Percentiles rank a stretch among this genome's conserved stretches.
These are phyloP conservation scores for Folsomia manolachei DNA, from an alignment of 2,888 invertebrate genomes.

Conservation along the genomic window DNA sequence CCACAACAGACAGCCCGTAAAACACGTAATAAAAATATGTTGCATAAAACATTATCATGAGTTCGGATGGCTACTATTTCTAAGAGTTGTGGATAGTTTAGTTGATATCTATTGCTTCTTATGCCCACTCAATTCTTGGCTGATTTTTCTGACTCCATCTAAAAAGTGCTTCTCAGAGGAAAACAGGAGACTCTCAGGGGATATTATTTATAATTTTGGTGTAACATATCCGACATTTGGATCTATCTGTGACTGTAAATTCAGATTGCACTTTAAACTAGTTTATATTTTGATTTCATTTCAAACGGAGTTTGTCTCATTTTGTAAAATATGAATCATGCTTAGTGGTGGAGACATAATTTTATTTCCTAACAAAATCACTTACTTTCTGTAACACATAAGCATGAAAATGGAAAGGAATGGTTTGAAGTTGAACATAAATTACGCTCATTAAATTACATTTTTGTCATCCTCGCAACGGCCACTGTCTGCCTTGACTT, in stretches of 20 bases:
- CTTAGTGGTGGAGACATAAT: not conserved
- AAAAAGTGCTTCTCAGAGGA: too few species aligned
- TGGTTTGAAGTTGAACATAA: not conserved
- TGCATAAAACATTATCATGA: too few species aligned
- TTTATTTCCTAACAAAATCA: not conserved
- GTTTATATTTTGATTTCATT: not conserved
- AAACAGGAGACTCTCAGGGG: too few species aligned
- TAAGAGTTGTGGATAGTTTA: too few species aligned
- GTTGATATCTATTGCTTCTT: too few species aligned
- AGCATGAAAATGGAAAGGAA: not conserved
- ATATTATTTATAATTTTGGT: too few species aligned
- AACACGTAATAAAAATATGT: too few species aligned
- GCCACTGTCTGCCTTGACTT: not conserved
- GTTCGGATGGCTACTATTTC: too few species aligned
- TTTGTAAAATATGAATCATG: not conserved
- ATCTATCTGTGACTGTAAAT: not conserved
- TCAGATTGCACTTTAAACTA: not conserved
- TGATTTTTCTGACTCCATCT: too few species aligned
- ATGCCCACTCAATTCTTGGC: too few species aligned
- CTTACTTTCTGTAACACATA: not conserved
- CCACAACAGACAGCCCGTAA: too few species aligned
- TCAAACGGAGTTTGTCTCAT: not conserved
- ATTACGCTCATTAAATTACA: constrained; percentile 8
- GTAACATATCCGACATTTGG: not conserved
- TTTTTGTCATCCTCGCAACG: not conserved